Evolutionary conservation across 2,113 vertebrate species (phyloP).

Genomic region (Erpornis zantholeuca): DNA sequence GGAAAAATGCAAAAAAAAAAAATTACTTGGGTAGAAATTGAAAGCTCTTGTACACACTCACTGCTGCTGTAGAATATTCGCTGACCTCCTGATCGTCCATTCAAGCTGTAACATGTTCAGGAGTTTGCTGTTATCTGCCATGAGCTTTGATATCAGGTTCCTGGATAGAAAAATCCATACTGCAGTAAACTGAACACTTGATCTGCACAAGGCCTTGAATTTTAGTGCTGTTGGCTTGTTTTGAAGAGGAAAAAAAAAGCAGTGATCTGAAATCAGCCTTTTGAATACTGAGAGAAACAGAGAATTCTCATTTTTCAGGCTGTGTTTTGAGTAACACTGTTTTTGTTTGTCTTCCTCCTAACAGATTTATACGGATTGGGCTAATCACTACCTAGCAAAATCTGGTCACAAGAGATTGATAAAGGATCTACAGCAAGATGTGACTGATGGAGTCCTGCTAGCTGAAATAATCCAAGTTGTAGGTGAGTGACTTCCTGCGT

Average conservation of each 20-base stretch:
- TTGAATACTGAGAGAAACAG: neutral
- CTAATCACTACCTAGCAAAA: constrained; percentile 96
- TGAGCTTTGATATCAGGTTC: constrained; percentile 76
- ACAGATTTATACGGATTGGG: constrained; percentile 99
- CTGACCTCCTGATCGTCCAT: constrained; percentile 60
- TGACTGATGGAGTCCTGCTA: constrained; percentile 92
- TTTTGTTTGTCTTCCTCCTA: constrained; percentile 49
- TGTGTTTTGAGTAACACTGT: neutral
- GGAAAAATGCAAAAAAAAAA: neutral
- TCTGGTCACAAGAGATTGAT: constrained; percentile 96
- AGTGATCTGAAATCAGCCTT: neutral
- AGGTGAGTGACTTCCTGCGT: constrained; percentile 77
- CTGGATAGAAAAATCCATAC: constrained; percentile 72
- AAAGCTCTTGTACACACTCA: constrained; percentile 63
- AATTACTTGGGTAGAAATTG: neutral
- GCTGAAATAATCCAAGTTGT: constrained; percentile 98
- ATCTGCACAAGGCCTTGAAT: constrained; percentile 78
- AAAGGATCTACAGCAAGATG: constrained; percentile 96
- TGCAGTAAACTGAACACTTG: constrained; percentile 73
- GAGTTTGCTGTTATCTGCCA: constrained; percentile 69
- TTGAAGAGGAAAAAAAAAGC: neutral
- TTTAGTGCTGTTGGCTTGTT: constrained; percentile 77
- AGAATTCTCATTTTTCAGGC: neutral
- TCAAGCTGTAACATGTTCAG: constrained; percentile 67
- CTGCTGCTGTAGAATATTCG: constrained; percentile 74